phyloP scores from a whole-genome alignment of 2,888 invertebrate genomes.

The Pycnomerus fuliginosus region DNA sequence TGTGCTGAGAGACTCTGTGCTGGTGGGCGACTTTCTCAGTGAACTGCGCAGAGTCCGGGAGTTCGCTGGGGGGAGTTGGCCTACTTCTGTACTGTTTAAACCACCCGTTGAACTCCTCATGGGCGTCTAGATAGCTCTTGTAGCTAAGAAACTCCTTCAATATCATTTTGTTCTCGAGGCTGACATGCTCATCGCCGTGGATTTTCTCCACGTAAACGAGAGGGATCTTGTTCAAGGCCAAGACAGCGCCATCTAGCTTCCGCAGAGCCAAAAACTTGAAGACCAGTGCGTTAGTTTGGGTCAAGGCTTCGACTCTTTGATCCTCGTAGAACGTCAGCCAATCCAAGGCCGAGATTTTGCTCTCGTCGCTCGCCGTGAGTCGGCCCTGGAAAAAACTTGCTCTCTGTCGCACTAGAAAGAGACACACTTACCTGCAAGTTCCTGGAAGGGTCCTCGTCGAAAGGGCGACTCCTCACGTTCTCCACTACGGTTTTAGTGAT shows the following conservation, averaged over 20 bases:
- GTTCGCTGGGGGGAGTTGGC: slow-evolving; percentile 67
- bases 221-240: slow-evolving; percentile 73
- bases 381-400: slow-evolving; percentile 38
- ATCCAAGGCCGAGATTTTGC: slow-evolving; percentile 77
- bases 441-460: slow-evolving; percentile 39
- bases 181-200: slow-evolving; percentile 50
- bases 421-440: slow-evolving; percentile 51
- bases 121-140: slow-evolving; percentile 82
- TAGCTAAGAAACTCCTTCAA: slow-evolving; percentile 85
- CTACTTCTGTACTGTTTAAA: slow-evolving; percentile 77
- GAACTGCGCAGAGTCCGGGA: slow-evolving; percentile 66
- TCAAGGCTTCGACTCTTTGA: slow-evolving; percentile 78
- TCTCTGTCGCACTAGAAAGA: too few relatives aligned
- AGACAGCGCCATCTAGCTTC: slow-evolving; percentile 80
- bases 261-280: slow-evolving; percentile 78
- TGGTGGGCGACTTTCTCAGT: slow-evolving; percentile 87
- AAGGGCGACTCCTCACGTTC: slow-evolving; percentile 60
- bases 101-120: slow-evolving; percentile 89
- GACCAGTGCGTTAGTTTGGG: slow-evolving; percentile 87
- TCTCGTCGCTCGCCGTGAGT: slow-evolving; percentile 67
- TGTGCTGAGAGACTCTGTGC: slow-evolving; percentile 76
- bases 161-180: slow-evolving; percentile 54
- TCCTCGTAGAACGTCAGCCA: slow-evolving; percentile 80
- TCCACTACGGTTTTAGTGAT: slow-evolving; percentile 86
- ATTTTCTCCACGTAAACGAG: slow-evolving; percentile 63